phyloP scores from a whole-genome alignment of 2,113 vertebrate genomes.

The Cynopterus brachyotis region DNA sequence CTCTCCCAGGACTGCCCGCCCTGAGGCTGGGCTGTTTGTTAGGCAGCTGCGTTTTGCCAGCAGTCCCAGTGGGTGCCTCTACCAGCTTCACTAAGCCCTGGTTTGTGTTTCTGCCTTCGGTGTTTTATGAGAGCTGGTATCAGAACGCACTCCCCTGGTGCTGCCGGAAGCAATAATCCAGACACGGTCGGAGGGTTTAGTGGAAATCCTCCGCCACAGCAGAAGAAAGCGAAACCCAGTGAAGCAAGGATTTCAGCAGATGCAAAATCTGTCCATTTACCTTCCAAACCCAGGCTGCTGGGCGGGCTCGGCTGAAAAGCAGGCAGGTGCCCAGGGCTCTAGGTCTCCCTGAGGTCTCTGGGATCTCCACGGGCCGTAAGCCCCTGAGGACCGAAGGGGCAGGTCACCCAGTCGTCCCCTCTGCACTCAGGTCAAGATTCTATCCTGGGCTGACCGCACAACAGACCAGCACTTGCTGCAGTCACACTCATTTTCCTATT shows the following conservation, averaged over 20 bases:
- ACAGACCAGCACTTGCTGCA: rapidly evolving
- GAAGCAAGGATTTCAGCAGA: not conserved
- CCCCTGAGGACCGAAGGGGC: not conserved
- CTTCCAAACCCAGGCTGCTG: not conserved
- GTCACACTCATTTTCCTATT: not conserved
- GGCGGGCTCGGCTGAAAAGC: not conserved
- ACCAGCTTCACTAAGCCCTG: not conserved
- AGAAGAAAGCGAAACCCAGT: not conserved
- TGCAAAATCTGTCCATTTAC: slow-evolving; percentile 39
- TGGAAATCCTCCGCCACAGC: slow-evolving; percentile 27
- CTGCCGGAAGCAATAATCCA: slow-evolving; percentile 52
- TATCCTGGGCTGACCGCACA: rapidly evolving
- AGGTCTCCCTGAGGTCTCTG: not conserved
- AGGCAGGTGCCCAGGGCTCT: not conserved
- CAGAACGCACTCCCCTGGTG: not conserved
- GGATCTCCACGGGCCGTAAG: not conserved
- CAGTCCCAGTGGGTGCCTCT: not conserved
- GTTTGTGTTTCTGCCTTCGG: not conserved
- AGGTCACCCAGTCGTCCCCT: not conserved
- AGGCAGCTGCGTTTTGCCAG: not conserved
- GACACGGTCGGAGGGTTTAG: slow-evolving; percentile 51
- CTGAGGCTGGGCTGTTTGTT: not conserved
- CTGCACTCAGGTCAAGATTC: not conserved
- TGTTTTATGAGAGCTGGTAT: not conserved
- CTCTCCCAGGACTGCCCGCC: not conserved